Evolutionary conservation across 30 jellyfish, hydroid and myxozoan species (phyloP), one percentile per base, ranked within the genome.

Genomic region (Clytia hemisphaerica): DNA sequence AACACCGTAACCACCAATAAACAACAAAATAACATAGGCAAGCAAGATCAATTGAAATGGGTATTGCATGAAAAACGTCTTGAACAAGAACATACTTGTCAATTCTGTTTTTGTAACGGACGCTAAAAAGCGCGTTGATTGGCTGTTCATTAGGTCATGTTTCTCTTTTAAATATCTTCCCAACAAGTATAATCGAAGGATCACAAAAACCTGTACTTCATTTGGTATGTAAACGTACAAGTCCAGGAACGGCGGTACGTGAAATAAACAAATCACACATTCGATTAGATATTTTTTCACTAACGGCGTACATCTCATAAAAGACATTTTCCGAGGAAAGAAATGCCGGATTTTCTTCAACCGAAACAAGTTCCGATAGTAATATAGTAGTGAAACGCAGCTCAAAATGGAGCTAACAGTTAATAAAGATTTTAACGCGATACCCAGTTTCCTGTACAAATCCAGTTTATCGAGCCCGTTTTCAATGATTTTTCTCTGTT

Each of bases 71-170:
- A 86, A 86, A 75, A 77, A 86, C 3, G 96, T 86, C 72, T 86
- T 86, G 69, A 86, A 37, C 60, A 86, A 36, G 62, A 86, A 86
- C 60, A 86, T 79, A 3, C 94, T 78, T 16, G 94, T 48, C 79
- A 86, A 46, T 33, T 86, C 96, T 2, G 96, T 86, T 73, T 86
- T 86, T 16, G 96, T 86, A 15, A 86, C 96, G 19, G 96, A 86
- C 2, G 96, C 96, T 22, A 86, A 75, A 66, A 86, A 86, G 42
- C 96, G 65, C 19, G 96, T 86, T 28, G 96, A 86, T 57, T 79
- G 83, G 68, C 93, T 75, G 83, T 77, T 86, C 93, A 86, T 75
- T 24, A 86, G 80, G 38, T 86, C 75, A 75, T 86, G 96, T 53
- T 86, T 86, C 59, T 86, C 94, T 71, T 81, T 78, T 42, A 86